Evolutionary conservation across 2,797 vertebrate species (phyloP), one percentile per base, ranked within the genome.

Genomic region (Melanotaenia parkinsoni): DNA sequence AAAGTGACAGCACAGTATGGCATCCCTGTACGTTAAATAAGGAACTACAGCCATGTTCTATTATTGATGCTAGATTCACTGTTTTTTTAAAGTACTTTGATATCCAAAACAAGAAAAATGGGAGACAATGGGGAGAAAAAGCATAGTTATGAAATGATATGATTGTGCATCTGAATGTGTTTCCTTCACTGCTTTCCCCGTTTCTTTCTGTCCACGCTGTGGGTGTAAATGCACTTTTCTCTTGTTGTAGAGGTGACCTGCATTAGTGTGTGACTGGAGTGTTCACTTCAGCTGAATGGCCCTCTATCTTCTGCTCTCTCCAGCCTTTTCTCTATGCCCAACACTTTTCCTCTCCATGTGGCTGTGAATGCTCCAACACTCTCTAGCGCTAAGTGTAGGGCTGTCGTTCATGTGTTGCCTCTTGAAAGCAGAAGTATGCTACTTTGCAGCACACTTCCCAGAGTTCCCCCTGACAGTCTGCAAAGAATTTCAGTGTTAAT

Each of bases 61-160:
- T 95, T 94, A 94, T 94, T 95, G 85, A 95, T 94, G 90, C 33
- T 61, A 59, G 84, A 80, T 82, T 83, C 80, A 86, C 84, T 88
- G 83, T 91, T 92, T 92, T 89, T 92, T 88, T 81, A 57, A 76
- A 61, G 80, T 71, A 79, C 84, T 77, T 76, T 86, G 80, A 85
- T 78, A 83, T 53, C 47, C 37, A 26, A 40, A 65, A 63, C 63
- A 32, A 79, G 61, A 67, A 45, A 79, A 76, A 65, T 16, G 28
- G 59, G 59, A 73, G 70, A 88, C 71, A 83, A 66, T 72, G 50
- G 70, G 64, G 5, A 63, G 28, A 74, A 72, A 72, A 47, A 59
- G 56, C 14, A 6, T 38, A 69, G 63, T 77, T 83, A 70, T 78
- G 53, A 76, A 69, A 66, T 67, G 80, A 67, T 40, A 43, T 72